A percentile compares a stretch with the other conserved stretches of the same genome.
phyloP scores from a whole-genome alignment of 2,888 invertebrate genomes.

The Aleiodes leptofemur region DNA sequence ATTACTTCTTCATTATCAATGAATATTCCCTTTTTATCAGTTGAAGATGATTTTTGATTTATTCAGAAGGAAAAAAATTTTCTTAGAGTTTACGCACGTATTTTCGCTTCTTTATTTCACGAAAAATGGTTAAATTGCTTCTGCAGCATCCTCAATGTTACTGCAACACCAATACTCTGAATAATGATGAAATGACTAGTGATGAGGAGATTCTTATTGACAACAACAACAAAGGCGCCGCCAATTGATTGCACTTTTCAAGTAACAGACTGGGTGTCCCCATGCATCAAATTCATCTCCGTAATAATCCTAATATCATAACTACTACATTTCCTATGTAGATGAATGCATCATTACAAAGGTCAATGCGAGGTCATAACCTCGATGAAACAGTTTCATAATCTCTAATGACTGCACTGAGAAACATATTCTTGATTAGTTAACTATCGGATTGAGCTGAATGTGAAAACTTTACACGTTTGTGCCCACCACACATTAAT shows the following conservation, averaged over 20 bases:
- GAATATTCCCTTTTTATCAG: too few species aligned
- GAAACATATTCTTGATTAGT: too few species aligned
- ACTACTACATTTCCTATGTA: constrained; percentile 4
- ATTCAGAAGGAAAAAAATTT: too few species aligned
- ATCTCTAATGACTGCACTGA: not conserved
- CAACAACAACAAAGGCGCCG: not conserved
- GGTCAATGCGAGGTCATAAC: constrained; percentile 7
- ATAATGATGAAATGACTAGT: not conserved
- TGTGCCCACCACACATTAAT: too few species aligned
- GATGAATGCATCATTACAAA: not conserved
- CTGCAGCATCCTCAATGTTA: not conserved
- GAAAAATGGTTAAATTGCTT: not conserved
- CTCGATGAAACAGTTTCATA: constrained; percentile 4
- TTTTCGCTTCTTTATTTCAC: not conserved
- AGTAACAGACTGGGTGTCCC: not conserved
- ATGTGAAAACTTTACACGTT: too few species aligned
- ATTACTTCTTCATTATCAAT: too few species aligned
- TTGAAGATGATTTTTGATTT: too few species aligned
- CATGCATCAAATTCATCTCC: constrained; percentile 10
- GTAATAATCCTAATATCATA: constrained; percentile 19
- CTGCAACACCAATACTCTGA: not conserved
- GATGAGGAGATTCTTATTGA: not conserved
- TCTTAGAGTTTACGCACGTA: not conserved
- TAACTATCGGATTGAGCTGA: too few species aligned
- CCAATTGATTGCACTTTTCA: not conserved